Percentiles rank a stretch among this genome's conserved stretches.
phyloP scores from a whole-genome alignment of 2,113 vertebrate species.

The Poicephalus meyeri region DNA sequence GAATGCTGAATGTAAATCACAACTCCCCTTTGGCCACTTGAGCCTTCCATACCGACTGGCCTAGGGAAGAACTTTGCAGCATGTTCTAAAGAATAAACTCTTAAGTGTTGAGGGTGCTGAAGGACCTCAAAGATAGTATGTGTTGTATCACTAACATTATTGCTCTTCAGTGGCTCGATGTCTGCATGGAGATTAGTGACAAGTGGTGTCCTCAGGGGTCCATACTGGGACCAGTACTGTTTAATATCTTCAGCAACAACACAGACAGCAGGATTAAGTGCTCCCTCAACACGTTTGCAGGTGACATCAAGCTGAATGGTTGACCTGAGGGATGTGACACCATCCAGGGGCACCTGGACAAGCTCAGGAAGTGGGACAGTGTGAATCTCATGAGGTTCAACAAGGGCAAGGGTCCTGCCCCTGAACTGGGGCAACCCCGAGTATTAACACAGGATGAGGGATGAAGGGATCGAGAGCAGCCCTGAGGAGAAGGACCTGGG shows the following conservation, averaged over 20 bases:
- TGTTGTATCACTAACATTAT: not conserved
- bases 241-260: not conserved
- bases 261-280: not conserved
- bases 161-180: not conserved
- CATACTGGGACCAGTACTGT: not conserved
- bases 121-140: not conserved
- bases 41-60: not conserved
- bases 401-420: not conserved
- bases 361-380: not conserved
- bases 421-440: not conserved
- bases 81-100: not conserved
- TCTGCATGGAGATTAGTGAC: not conserved
- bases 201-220: too few relatives aligned
- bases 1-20: not conserved
- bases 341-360: not conserved
- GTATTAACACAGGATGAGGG: not conserved
- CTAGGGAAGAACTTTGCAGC: not conserved
- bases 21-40: not conserved
- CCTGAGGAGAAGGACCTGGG: not conserved
- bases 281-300: not conserved
- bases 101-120: not conserved
- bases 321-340: not conserved
- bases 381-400: not conserved
- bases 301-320: not conserved
- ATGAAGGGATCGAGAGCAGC: not conserved